Evolutionary conservation across 1,140 invertebrate genomes (phyloP), one percentile per base, ranked within the genome.

Genomic region (Drosophila ambigua): DNA sequence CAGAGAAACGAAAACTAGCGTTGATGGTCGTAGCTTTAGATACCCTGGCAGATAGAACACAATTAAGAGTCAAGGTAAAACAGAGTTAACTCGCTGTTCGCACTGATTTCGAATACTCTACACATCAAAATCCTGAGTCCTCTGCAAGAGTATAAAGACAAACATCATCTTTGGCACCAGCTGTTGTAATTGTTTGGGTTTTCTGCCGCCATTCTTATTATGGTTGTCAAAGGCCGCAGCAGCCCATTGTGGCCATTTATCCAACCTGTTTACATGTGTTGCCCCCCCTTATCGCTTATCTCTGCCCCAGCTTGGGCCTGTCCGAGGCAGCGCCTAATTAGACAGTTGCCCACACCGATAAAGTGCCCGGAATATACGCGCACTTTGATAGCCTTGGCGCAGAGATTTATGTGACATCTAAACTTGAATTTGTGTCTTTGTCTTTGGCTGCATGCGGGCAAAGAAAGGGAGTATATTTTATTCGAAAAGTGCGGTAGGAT

Each of bases 371-470:
- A 68, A 85, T 85, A 87, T 85, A 77, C 7, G 31, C 31, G 31
- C 65, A 54, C 31, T 35, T 55, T 20, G 20, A 20, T 20, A 43
- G 46, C 50, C 60, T 24, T 28, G 45, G 41, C 20, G 13, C 23
- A 4, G 52, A 72, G 78, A 87, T 87, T 85, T 78, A 85, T 85
- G 63, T 43, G 82, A 72, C 69, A 68, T 66, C 81, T 75, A 58
- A 71, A 81, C 82, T 71, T 78, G 63, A 81, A 61, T 68, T 64
- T 66, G 73, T 46, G 72, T 50, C 23, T 61, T 23, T 46, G 72
- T 50, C 23, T 61, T 23, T 50, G 48, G 39, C 24, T 67, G 35
- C 41, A 62, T 77, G 77, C 73, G 61, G 81, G 80, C 31, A 39
- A 53, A 0, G 9, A 15, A 45, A n/a, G 20, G 8, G 23, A n/a